Evolutionary conservation across 2,888 invertebrate species (phyloP).

Genomic region (Villa cingulata): DNA sequence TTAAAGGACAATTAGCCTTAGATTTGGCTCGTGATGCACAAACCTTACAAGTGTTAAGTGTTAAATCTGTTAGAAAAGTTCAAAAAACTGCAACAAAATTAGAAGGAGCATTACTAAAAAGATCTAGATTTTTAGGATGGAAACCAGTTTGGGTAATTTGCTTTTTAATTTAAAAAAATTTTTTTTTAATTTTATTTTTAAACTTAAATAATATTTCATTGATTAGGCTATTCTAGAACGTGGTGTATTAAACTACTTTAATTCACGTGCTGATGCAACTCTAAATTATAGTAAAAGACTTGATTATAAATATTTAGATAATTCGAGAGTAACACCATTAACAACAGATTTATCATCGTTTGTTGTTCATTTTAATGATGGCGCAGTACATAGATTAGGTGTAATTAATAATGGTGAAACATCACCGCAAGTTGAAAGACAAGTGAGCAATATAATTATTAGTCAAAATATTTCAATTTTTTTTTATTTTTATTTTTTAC

Average conservation of each 20-base stretch:
- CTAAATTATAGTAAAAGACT: conserved; percentile 41
- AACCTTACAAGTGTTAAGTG: conserved; percentile 49
- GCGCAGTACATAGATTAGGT: conserved; percentile 43
- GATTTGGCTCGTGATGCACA: conserved; percentile 47
- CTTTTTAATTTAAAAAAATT: not conserved
- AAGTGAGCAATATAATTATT: conserved; percentile 26
- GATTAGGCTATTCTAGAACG: conserved; percentile 51
- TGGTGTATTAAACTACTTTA: conserved; percentile 50
- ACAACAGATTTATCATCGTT: conserved; percentile 38
- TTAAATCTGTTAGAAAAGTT: conserved; percentile 46
- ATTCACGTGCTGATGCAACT: conserved; percentile 47
- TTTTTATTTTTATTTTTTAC: not conserved
- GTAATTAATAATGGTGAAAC: conserved; percentile 34
- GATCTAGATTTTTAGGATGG: conserved; percentile 50
- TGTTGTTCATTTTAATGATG: conserved; percentile 42
- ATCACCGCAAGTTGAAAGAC: conserved; percentile 33
- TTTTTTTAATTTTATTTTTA: not conserved
- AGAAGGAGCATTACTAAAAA: conserved; percentile 50
- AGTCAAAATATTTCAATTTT: not conserved
- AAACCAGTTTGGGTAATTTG: conserved; percentile 44
- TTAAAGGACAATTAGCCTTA: conserved; percentile 45
- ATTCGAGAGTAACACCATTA: conserved; percentile 39
- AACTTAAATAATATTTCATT: not conserved
- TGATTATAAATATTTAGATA: conserved; percentile 51
- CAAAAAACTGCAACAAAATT: conserved; percentile 45